Percentiles rank a stretch among this genome's conserved stretches.
phyloP scores from a whole-genome alignment of 2,797 vertebrate genomes.

The Chaetophractus vellerosus region DNA sequence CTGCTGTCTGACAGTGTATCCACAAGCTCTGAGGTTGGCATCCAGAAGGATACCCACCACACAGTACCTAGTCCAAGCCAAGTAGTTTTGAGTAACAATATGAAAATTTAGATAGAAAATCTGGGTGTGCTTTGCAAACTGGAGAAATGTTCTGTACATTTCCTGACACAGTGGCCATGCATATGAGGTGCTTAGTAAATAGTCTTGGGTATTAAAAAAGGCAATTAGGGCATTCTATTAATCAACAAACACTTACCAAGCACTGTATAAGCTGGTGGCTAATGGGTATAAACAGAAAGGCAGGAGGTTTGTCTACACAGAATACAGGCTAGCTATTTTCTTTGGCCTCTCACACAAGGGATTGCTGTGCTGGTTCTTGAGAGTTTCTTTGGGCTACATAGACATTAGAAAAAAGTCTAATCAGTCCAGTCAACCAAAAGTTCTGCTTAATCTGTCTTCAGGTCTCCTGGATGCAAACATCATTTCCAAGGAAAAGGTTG shows the following conservation, averaged over 20 bases:
- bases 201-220: background rate
- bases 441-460: slow-evolving; percentile 10
- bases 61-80: background rate
- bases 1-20: background rate
- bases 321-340: background rate
- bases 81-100: background rate
- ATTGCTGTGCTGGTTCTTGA: background rate
- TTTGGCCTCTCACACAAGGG: background rate
- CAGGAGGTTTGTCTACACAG: background rate
- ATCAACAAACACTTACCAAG: background rate
- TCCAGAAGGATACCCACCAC: background rate
- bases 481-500: background rate
- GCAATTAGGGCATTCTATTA: background rate
- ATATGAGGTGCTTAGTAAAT: background rate
- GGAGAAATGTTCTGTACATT: background rate
- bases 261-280: background rate
- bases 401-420: background rate
- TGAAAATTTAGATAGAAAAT: slow-evolving; percentile 4
- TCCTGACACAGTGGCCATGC: background rate
- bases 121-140: slow-evolving; percentile 25
- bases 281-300: background rate
- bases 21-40: background rate
- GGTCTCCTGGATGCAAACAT: background rate
- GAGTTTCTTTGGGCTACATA: background rate
- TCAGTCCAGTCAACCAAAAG: background rate